These are phyloP conservation scores for Ciona savignyi DNA, from an alignment of 23 tunicate genomes.

Conservation along the genomic window DNA sequence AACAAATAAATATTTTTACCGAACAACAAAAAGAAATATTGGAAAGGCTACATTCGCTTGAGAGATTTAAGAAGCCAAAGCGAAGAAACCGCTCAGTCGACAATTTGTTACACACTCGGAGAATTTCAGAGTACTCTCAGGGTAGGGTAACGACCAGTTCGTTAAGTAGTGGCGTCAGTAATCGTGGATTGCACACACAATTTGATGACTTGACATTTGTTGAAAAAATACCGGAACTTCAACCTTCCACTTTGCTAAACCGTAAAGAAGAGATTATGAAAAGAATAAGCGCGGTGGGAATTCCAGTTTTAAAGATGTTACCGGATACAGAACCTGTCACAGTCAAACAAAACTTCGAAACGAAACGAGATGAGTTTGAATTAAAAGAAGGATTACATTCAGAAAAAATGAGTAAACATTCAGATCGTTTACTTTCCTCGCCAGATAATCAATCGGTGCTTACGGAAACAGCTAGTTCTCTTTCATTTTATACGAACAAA, in stretches of 20 bases:
- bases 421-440: too few relatives aligned
- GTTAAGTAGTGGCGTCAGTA: neutral
- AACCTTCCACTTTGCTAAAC: neutral
- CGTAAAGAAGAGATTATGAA: neutral
- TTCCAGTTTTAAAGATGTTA: neutral
- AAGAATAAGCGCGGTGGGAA: neutral
- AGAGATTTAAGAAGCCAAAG: neutral
- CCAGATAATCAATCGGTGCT: too few relatives aligned
- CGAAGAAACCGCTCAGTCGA: neutral
- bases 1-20: neutral
- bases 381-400: too few relatives aligned
- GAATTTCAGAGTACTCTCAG: neutral
- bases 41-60: constrained; percentile 4
- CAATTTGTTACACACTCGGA: neutral
- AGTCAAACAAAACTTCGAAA: too few relatives aligned
- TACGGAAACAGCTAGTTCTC: too few relatives aligned
- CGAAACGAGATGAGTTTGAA: too few relatives aligned
- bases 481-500: too few relatives aligned
- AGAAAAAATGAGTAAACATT: too few relatives aligned
- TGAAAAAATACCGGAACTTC: neutral
- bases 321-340: too few relatives aligned
- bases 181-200: neutral
- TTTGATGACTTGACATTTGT: constrained; percentile 6
- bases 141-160: neutral
- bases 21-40: constrained; percentile 8